These are phyloP conservation scores for Drosophila fulvimacula DNA, from an alignment of 2,888 invertebrate genomes.

Conservation along the genomic window DNA sequence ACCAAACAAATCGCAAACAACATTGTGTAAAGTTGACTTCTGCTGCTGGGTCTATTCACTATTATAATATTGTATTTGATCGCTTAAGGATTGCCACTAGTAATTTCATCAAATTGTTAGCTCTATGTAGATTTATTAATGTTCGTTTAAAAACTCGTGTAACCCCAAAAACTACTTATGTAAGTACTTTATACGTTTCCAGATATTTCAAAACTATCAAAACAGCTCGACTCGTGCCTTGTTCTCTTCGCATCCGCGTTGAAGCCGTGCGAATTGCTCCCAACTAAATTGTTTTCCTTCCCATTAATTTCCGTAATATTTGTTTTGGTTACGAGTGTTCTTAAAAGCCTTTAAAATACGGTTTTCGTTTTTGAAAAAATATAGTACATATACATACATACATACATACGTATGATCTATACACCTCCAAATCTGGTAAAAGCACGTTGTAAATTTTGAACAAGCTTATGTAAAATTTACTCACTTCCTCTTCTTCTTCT, in stretches of 20 bases:
- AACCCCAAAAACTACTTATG: constrained; percentile 53
- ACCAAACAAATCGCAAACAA: constrained; percentile 75
- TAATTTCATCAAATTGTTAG: constrained; percentile 50
- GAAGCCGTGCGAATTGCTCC: constrained; percentile 61
- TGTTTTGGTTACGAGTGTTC: constrained; percentile 23
- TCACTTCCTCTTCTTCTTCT: constrained; percentile 33
- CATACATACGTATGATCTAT: constrained; percentile 25
- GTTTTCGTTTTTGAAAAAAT: constrained; percentile 64
- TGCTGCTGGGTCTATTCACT: constrained; percentile 3
- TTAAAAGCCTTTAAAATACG: constrained; percentile 75
- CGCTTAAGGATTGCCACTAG: constrained; percentile 63
- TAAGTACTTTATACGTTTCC: constrained; percentile 47
- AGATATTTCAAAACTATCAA: constrained; percentile 72
- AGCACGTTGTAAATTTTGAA: constrained; percentile 77
- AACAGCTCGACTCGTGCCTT: constrained; percentile 22
- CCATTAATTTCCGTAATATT: constrained; percentile 1
- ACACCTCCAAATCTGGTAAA: constrained; percentile 61
- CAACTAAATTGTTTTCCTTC: constrained; percentile 47
- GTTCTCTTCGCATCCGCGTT: background rate
- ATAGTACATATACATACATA: constrained; percentile 39
- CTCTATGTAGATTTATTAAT: constrained; percentile 28
- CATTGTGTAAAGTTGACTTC: constrained; percentile 47
- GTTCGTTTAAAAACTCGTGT: constrained; percentile 33
- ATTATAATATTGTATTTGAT: constrained; percentile 16
- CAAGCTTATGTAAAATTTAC: constrained; percentile 50